Base-by-base conservation (phyloP, 2,797 vertebrate species). In the Muscicapa comitata region DNA sequence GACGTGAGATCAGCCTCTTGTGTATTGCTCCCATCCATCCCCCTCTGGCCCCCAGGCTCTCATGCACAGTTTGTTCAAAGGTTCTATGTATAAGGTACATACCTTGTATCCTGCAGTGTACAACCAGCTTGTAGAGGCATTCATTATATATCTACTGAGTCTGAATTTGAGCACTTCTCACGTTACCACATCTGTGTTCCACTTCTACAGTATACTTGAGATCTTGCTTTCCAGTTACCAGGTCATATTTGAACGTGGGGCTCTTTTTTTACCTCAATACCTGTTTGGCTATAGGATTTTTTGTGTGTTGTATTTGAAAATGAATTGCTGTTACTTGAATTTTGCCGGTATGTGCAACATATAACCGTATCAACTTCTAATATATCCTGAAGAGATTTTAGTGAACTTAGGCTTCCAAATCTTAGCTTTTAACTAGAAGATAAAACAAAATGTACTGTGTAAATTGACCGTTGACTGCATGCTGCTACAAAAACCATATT, bases 11-110 rank as follows among this genome's bases (percentile, higher is more conserved):
- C 40, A 73, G 2, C 14, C 18, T 55, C 29, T 66, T 55, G 10
- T 13, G 4, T 47, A 0, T 37, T 62, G n/a, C 21, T 7, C 16
- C 17, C 2, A 12, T 29, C 6, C 2, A 0, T 13, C 10, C 20
- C 5, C 3, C 2, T 2, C 7, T 0, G 1, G 5, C n/a, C 3
- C 45, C 5, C 13, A 16, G 31, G 13, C 13, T 51, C 16, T 73
- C 13, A 8, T 40, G 24, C 17, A 57, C 18, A 33, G 7, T 50
- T 82, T 59, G 13, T 50, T 63, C 38, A 5, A 63, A 71, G 23
- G 17, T 17, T 4, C 5, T 9, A 1, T 13, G 13, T 54, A 6
- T 5, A 4, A 1, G 11, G 12, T 54, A 6, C 6, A 4, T 38
- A 13, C 7, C 18, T 67, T 71, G 16, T 42, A 7, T 59, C 42